phyloP scores from a whole-genome alignment of 2,888 invertebrate genomes.

The Therioaphis trifolii region DNA sequence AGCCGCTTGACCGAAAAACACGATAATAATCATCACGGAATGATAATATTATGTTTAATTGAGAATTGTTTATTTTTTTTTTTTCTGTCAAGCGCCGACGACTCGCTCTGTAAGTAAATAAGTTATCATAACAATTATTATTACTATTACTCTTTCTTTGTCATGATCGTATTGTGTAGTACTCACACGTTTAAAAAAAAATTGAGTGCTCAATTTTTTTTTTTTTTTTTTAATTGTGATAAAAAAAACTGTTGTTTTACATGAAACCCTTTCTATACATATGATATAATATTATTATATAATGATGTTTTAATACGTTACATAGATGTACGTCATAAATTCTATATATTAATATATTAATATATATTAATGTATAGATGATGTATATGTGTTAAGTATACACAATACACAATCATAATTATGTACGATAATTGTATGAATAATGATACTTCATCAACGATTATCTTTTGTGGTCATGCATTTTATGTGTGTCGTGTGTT shows the following conservation, averaged over 20 bases:
- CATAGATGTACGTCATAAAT: neutral
- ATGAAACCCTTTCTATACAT: neutral
- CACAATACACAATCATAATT: neutral
- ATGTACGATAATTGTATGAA: slow-evolving; percentile 33
- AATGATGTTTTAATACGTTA: neutral
- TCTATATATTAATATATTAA: neutral
- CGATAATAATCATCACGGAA: too few species aligned
- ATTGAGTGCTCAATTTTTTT: slow-evolving; percentile 27
- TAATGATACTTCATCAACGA: neutral
- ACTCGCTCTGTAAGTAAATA: too few species aligned
- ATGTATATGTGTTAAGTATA: neutral
- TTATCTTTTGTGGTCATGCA: neutral
- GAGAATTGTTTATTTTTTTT: neutral
- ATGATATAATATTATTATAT: neutral
- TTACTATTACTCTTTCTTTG: neutral
- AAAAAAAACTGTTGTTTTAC: neutral
- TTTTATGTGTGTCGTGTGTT: neutral
- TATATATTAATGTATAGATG: neutral
- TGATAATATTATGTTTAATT: neutral
- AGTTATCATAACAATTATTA: neutral
- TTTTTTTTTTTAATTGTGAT: slow-evolving; percentile 28
- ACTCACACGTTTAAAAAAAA: neutral
- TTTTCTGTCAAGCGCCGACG: too few species aligned
- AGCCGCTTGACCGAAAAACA: neutral
- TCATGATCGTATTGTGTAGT: neutral